Evolutionary conservation across 1,140 invertebrate genomes (phyloP), one percentile per base, ranked within the genome.

Genomic region (Mactra quadrangularis): DNA sequence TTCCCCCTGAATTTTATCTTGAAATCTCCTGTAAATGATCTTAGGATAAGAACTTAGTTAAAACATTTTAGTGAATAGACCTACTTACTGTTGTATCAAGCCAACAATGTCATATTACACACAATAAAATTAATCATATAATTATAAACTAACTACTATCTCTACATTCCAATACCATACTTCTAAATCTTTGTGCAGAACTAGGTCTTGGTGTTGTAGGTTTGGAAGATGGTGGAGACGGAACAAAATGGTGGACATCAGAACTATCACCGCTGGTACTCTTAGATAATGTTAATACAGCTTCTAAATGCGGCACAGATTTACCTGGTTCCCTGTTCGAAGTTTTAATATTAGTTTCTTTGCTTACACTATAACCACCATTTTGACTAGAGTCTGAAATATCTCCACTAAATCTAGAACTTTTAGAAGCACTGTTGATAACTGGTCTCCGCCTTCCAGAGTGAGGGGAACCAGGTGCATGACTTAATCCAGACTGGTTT

Each of bases 181-280:
- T 84, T 45, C 89, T 76, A 60, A 90, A 89, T 55, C 87, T 66
- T 25, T 86, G 76, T n/a, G 88, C 89, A 47, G 87, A 88, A 38
- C 77, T 75, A 27, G 87, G 88, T 57, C 89, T 70, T 13, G 77
- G 53, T 33, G 76, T 52, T n/a, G 83, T 82, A 35, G 85, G 82
- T 57, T 83, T 77, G 25, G 81, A 77, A 15, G 45, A 64, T 4
- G 84, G 79, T 33, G 87, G 83, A 33, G 83, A 57, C 9, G 84
- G 79, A 22, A 82, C 31, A 15, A 83, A 47, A 38, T 25, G 29
- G 29, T 55, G 50, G 41, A 68, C 66, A 55, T 66, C 62, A 27
- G 77, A 38, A 17, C 31, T 33, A 59, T 81, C 77, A 33, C 77
- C 77, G 1, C 45, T 29, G 15, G 29, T 33, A 50, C 66, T 66